These are phyloP conservation scores for Lamellibrachia luymesi DNA, from an alignment of 1,140 invertebrate genomes.

Conservation along the genomic window DNA sequence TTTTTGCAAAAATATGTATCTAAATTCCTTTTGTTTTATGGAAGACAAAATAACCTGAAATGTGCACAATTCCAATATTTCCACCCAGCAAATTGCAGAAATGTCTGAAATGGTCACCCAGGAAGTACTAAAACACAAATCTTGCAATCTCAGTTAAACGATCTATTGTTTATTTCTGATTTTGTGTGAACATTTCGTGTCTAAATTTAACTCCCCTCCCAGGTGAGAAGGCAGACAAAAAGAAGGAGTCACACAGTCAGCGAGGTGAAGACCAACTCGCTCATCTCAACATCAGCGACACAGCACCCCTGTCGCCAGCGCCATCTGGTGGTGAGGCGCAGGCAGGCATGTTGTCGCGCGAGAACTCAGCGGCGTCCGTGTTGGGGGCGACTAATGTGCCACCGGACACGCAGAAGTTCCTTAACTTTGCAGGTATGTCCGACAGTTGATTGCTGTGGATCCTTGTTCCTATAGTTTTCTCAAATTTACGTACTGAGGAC, in stretches of 20 bases:
- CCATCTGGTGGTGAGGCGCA: slow-evolving; percentile 36
- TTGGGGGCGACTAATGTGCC: neutral
- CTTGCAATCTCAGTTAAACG: too few species aligned
- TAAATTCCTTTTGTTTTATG: too few species aligned
- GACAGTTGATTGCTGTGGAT: neutral
- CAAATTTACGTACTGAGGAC: neutral
- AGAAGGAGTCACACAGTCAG: slow-evolving; percentile 37
- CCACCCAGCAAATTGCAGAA: too few species aligned
- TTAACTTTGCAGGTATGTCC: slow-evolving; percentile 72
- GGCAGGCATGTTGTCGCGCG: slow-evolving; percentile 40
- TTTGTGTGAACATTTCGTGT: too few species aligned
- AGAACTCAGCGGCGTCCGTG: slow-evolving; percentile 32
- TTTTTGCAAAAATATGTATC: neutral
- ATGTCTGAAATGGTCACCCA: too few species aligned
- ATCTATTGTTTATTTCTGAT: too few species aligned
- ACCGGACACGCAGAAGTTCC: slow-evolving; percentile 70
- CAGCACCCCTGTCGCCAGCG: slow-evolving; percentile 57
- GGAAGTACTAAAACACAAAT: too few species aligned
- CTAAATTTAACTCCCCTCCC: neutral
- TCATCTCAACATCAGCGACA: slow-evolving; percentile 61
- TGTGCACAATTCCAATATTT: too few species aligned
- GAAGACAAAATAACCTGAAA: too few species aligned
- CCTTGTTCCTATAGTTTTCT: neutral
- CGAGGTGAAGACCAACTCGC: slow-evolving; percentile 61
- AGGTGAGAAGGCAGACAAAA: slow-evolving; percentile 50